phyloP scores from a whole-genome alignment of 2,113 vertebrate species.

The Diglossa brunneiventris region DNA sequence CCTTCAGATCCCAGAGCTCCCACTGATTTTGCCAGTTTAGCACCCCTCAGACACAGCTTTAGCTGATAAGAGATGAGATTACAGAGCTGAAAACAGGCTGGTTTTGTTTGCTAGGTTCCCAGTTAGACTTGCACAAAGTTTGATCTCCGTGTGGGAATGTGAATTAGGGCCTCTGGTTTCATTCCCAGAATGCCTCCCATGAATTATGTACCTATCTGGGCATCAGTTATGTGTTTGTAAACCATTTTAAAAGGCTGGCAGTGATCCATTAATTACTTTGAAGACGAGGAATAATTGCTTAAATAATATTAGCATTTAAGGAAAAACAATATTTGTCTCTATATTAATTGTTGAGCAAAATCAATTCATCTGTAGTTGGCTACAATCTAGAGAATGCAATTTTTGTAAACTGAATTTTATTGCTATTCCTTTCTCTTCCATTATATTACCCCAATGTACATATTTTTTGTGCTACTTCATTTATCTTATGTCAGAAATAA shows the following conservation, averaged over 20 bases:
- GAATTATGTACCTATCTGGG: not conserved
- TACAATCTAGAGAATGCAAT: not conserved
- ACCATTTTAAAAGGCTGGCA: not conserved
- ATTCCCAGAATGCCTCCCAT: not conserved
- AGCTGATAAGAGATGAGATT: not conserved
- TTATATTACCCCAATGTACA: conserved; percentile 12
- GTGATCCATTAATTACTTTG: not conserved
- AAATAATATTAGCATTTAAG: conserved; percentile 24
- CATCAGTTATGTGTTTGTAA: not conserved
- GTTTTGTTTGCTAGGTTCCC: not conserved
- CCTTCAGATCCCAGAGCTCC: not conserved
- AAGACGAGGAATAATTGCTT: not conserved
- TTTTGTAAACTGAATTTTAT: conserved; percentile 32
- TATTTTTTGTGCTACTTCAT: conserved; percentile 15
- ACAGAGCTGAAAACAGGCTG: not conserved
- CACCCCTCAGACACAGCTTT: not conserved
- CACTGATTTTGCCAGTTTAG: not conserved
- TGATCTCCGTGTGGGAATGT: not conserved
- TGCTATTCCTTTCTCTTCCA: not conserved
- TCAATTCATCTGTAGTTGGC: not conserved
- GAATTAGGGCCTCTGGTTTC: not conserved
- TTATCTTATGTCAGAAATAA: conserved; percentile 51
- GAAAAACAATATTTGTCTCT: conserved; percentile 8
- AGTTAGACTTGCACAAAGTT: not conserved
- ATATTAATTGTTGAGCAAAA: conserved; percentile 28